Conservation (phyloP, 2,797 vertebrate species). For the Setipinna tenuifilis region DNA sequence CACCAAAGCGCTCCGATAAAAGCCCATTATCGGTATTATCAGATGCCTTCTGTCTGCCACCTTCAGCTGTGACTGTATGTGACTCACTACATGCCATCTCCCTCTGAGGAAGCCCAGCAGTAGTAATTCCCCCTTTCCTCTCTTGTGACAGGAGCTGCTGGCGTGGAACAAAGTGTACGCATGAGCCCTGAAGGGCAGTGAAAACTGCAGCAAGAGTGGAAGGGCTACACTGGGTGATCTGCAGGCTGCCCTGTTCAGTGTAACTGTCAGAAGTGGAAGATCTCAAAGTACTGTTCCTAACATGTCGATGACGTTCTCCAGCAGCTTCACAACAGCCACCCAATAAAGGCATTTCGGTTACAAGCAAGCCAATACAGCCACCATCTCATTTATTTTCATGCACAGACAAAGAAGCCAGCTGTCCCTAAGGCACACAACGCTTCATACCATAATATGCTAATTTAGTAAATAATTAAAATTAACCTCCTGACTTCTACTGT, state of each 20-base stretch:
- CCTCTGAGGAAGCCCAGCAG: background rate
- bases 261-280: background rate
- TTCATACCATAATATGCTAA: background rate
- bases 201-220: background rate
- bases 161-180: background rate
- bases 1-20: slow-evolving; percentile 12
- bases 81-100: background rate
- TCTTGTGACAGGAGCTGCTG: background rate
- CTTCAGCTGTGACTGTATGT: background rate
- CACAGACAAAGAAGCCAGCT: background rate
- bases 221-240: background rate
- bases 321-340: background rate
- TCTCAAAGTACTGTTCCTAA: background rate
- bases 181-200: background rate
- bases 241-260: background rate
- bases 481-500: background rate
- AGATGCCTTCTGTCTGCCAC: slow-evolving; percentile 26
- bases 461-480: background rate
- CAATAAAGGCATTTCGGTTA: background rate
- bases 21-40: slow-evolving; percentile 33
- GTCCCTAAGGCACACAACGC: background rate
- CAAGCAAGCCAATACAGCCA: background rate
- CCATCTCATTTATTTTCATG: slow-evolving; percentile 7
- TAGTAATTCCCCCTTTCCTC: background rate
- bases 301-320: background rate